A percentile compares a stretch with the other conserved stretches of the same genome.
Evolutionary conservation across 2,113 vertebrate species (phyloP).

Genomic region (Xiphorhynchus elegans): DNA sequence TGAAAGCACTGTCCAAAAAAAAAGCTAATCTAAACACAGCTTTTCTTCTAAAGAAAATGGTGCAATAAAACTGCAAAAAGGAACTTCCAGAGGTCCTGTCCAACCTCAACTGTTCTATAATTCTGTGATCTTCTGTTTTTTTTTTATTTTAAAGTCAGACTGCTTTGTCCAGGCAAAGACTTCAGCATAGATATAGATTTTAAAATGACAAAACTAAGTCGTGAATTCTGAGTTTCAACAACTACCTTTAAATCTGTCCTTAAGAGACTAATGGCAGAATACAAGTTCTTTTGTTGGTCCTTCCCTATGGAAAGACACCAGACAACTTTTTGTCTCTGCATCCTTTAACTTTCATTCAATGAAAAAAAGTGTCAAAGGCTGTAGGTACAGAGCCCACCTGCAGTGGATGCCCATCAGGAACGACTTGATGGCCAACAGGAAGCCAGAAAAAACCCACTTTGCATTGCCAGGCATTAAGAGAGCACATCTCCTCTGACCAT

Average conservation of each 20-base stretch:
- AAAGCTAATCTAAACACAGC: not conserved
- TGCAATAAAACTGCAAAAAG: not conserved
- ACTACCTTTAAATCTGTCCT: not conserved
- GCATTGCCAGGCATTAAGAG: not conserved
- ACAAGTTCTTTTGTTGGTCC: not conserved
- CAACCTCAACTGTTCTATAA: not conserved
- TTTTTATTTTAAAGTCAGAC: not conserved
- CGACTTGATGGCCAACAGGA: not conserved
- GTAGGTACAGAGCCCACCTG: not conserved
- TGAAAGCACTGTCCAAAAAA: not conserved
- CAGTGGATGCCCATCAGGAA: not conserved
- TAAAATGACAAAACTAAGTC: not conserved
- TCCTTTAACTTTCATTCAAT: not conserved
- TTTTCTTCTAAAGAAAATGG: not conserved
- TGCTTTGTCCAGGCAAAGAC: not conserved
- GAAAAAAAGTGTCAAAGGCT: not conserved
- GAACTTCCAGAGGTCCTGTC: not conserved
- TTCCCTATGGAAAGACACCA: not conserved
- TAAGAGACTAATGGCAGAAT: not conserved
- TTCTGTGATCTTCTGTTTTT: not conserved
- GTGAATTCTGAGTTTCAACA: not conserved
- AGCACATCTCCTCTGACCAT: not conserved
- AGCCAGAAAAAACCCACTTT: not conserved
- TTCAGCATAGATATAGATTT: not conserved
- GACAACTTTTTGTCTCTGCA: not conserved